These are phyloP conservation scores for Danio tinwini DNA, from an alignment of 2,797 vertebrate genomes.

Conservation along the genomic window DNA sequence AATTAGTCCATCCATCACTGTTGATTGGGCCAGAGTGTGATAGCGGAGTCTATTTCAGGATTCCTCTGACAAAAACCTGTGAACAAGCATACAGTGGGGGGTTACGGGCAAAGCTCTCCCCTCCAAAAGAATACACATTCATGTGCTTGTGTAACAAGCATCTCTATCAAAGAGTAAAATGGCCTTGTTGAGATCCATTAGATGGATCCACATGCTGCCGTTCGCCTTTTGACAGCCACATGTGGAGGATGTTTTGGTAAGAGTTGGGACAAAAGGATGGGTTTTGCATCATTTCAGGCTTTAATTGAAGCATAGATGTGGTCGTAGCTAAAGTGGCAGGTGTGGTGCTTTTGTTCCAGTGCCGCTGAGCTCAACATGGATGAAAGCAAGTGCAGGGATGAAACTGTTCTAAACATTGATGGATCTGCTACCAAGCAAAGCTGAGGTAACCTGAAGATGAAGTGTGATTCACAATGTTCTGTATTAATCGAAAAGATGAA, in stretches of 20 bases:
- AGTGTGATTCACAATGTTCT: background rate
- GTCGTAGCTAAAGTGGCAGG: slow-evolving; percentile 41
- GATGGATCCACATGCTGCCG: slow-evolving; percentile 21
- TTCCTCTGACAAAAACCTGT: slow-evolving; percentile 42
- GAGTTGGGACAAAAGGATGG: slow-evolving; percentile 29
- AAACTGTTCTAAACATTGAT: slow-evolving; percentile 15
- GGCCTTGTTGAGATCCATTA: slow-evolving; percentile 51
- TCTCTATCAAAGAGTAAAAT: slow-evolving; percentile 43
- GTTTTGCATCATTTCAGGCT: slow-evolving; percentile 41
- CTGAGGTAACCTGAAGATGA: slow-evolving; percentile 12
- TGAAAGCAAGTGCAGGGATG: slow-evolving; percentile 31
- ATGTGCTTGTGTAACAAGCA: slow-evolving; percentile 15
- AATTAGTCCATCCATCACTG: slow-evolving; percentile 82
- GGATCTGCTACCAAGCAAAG: slow-evolving; percentile 30
- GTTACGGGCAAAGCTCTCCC: slow-evolving; percentile 41
- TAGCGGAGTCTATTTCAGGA: slow-evolving; percentile 44
- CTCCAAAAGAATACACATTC: slow-evolving; percentile 12
- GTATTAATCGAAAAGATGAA: slow-evolving; percentile 26
- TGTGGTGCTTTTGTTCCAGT: slow-evolving; percentile 43
- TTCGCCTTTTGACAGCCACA: slow-evolving; percentile 34
- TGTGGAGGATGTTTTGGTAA: slow-evolving; percentile 26
- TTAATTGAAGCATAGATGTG: slow-evolving; percentile 42
- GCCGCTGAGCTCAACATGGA: background rate
- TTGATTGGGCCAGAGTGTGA: slow-evolving; percentile 65
- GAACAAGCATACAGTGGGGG: slow-evolving; percentile 52